These are phyloP conservation scores for Cnemophilus loriae DNA, from an alignment of 2,113 vertebrate genomes.

Conservation along the genomic window DNA sequence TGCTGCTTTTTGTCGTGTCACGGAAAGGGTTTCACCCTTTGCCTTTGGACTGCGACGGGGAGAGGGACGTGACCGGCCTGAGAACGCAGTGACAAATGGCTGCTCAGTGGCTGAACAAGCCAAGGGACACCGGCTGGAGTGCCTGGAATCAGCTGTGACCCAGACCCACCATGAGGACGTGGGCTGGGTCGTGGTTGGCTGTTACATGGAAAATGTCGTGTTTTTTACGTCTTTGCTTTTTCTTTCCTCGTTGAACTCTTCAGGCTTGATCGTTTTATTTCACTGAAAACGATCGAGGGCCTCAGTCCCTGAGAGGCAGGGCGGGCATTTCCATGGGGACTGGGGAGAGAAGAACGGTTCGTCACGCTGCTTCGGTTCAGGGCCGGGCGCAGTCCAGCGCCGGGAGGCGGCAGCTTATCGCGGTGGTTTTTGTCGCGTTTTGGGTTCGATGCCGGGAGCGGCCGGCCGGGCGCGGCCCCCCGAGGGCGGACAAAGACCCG, in stretches of 20 bases:
- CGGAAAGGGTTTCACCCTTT: not conserved
- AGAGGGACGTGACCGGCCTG: not conserved
- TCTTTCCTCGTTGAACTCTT: not conserved
- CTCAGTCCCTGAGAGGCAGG: accelerated
- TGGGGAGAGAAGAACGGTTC: accelerated
- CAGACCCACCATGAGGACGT: accelerated
- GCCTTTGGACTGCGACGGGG: not conserved
- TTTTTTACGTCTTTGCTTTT: not conserved
- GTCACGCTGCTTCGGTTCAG: accelerated
- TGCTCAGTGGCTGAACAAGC: not conserved
- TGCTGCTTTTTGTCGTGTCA: accelerated
- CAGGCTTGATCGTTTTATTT: not conserved
- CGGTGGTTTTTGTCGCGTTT: too few relatives aligned
- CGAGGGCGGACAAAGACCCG: too few relatives aligned
- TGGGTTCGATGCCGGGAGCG: not conserved
- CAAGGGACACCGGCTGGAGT: accelerated
- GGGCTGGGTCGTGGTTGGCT: not conserved
- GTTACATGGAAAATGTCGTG: accelerated
- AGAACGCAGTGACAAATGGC: accelerated
- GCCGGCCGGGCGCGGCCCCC: too few relatives aligned
- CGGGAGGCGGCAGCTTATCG: accelerated
- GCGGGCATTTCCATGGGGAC: accelerated
- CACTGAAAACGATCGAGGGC: accelerated
- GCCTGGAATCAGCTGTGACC: not conserved
- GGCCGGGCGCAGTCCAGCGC: accelerated